Evolutionary conservation across 2,113 vertebrate species (phyloP).

Genomic region (Calonectris borealis): DNA sequence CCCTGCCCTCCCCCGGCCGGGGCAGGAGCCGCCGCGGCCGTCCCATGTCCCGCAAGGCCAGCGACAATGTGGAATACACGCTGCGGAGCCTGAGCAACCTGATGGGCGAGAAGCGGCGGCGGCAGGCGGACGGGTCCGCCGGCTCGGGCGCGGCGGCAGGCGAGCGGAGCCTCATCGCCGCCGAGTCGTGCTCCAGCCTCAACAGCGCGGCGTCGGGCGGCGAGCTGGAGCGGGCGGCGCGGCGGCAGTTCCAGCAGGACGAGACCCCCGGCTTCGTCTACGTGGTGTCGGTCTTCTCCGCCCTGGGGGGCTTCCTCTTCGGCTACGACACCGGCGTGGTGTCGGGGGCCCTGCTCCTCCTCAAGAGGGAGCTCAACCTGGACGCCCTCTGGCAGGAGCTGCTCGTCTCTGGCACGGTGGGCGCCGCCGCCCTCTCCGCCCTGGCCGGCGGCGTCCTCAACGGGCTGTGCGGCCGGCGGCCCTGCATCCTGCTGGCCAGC

Average conservation of each 20-base stretch:
- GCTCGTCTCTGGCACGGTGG: conserved; percentile 91
- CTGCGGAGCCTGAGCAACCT: conserved; percentile 92
- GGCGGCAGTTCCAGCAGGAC: conserved; percentile 91
- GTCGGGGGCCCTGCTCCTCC: conserved; percentile 92
- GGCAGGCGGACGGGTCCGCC: conserved; percentile 74
- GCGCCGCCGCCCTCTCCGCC: conserved; percentile 88
- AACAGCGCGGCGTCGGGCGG: conserved; percentile 77
- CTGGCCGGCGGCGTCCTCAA: conserved; percentile 86
- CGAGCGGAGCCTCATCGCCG: conserved; percentile 86
- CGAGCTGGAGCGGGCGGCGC: conserved; percentile 90
- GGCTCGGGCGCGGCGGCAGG: conserved; percentile 65
- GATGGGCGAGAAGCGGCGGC: conserved; percentile 89
- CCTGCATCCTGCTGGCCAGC: conserved; percentile 89
- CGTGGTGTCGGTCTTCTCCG: conserved; percentile 84
- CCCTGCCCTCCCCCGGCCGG: not conserved
- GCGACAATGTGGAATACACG: conserved; percentile 89
- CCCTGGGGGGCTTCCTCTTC: conserved; percentile 93
- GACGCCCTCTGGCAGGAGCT: conserved; percentile 93
- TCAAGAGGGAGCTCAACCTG: conserved; percentile 90
- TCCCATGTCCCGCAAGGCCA: conserved; percentile 91
- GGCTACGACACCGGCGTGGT: conserved; percentile 98
- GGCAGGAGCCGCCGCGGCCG: conserved; percentile 29
- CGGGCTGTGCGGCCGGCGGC: conserved; percentile 81
- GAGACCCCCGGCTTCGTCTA: conserved; percentile 83
- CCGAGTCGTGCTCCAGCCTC: conserved; percentile 82